A percentile compares a stretch with the other conserved stretches of the same genome.
Evolutionary conservation across 2,797 vertebrate genomes (phyloP).

Genomic region (Syndactyla subalaris): DNA sequence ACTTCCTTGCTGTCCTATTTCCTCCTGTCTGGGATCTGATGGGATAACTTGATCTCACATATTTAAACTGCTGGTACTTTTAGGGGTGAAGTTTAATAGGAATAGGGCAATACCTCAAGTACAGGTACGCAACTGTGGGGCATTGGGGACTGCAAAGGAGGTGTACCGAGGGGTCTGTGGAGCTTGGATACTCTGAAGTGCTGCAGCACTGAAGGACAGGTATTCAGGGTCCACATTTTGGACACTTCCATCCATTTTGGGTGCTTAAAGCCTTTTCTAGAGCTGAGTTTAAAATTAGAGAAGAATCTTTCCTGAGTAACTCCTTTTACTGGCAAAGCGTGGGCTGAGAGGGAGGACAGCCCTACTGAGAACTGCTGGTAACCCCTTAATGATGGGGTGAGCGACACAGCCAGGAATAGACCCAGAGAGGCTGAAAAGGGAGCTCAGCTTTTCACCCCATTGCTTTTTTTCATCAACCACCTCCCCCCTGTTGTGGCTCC

Average conservation of each 20-base stretch:
- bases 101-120: neutral
- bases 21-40: neutral
- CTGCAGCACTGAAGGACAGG: neutral
- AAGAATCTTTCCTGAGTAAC: conserved; percentile 26
- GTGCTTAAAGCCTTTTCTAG: conserved; percentile 8
- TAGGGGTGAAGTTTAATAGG: neutral
- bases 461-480: neutral
- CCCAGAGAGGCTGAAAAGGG: conserved; percentile 17
- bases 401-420: conserved; percentile 41
- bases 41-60: neutral
- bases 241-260: neutral
- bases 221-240: neutral
- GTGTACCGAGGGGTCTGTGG: neutral
- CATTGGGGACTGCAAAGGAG: neutral
- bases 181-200: neutral
- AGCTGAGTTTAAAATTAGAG: conserved; percentile 51
- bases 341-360: conserved; percentile 64
- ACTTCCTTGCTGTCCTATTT: neutral
- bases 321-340: conserved; percentile 7
- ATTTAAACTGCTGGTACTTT: neutral
- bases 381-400: conserved; percentile 61
- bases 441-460: conserved; percentile 21
- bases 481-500: neutral
- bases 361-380: conserved; percentile 60
- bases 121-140: rapidly evolving